These are phyloP conservation scores for Tamandua tetradactyla DNA, from an alignment of 2,797 vertebrate genomes.

Conservation along the genomic window DNA sequence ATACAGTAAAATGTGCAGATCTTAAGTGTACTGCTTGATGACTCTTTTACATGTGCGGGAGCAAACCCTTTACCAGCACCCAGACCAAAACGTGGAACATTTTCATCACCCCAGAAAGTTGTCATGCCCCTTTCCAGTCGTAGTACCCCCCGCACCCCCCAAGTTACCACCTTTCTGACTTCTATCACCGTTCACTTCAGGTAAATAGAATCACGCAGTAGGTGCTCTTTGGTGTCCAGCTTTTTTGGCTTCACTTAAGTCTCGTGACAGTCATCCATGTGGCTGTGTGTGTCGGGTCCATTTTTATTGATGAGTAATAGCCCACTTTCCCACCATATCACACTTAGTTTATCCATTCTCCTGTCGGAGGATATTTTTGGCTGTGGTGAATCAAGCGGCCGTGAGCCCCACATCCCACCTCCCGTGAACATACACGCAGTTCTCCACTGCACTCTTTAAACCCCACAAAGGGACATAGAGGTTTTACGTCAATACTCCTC, in stretches of 20 bases:
- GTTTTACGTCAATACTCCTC: rapidly evolving
- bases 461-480: rapidly evolving
- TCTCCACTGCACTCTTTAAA: background rate
- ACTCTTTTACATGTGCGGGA: background rate
- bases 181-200: background rate
- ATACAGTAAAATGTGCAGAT: background rate
- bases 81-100: too few species aligned
- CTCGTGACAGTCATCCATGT: background rate
- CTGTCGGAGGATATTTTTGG: background rate
- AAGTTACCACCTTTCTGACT: rapidly evolving
- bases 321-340: rapidly evolving
- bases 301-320: background rate
- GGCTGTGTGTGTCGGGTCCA: rapidly evolving
- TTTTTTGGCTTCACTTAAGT: too few species aligned
- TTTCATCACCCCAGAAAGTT: too few species aligned
- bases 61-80: background rate
- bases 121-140: rapidly evolving
- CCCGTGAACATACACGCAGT: background rate
- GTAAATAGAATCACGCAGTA: background rate
- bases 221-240: too few species aligned
- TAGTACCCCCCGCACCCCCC: rapidly evolving
- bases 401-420: background rate
- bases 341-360: too few species aligned
- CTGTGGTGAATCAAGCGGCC: rapidly evolving
- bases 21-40: background rate